Evolutionary conservation across 2,797 vertebrate genomes (phyloP), one percentile per base, ranked within the genome.

Genomic region (Falco peregrinus): DNA sequence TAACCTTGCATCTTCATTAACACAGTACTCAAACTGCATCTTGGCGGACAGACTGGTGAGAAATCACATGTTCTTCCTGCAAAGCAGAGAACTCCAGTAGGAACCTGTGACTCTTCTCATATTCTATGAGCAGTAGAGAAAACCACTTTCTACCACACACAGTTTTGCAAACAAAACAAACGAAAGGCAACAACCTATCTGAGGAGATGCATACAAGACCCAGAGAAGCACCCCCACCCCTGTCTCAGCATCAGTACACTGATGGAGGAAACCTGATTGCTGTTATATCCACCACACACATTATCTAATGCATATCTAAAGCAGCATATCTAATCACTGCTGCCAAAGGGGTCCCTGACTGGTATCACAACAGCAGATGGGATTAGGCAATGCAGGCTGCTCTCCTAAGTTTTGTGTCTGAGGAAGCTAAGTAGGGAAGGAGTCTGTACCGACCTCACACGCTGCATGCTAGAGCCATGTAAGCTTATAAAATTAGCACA

Each of bases 401-500:
- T 54, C 48, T 51, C 63, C 28, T 26, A 64, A 39, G 45, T 19
- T 51, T 41, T 41, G n/a, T 26, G 41, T 19, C 29, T 25, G 70
- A 76, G 43, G 59, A 81, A 73, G 63, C 22, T 45, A 16, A 51
- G 39, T 4, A 13, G 35, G 51, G n/a, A 53, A 69, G 21, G 28
- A 54, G n/a, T 56, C 65, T 25, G 41, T 31, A 31, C 35, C 0
- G 1, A 86, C 59, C 51, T 26, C 90, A 86, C 11, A 6, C 9
- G n/a, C 51, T 70, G 81, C 12, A 67, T 26, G 24, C 60, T 67
- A 77, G 33, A 74, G 64, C 59, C 80, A 53, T 24, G 37, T 24
- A 67, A 67, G 57, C 79, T 94, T 93, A 65, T 84, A 93, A 92
- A 96, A 96, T 93, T 78, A 96, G 59, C 89, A 95, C 39, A 1